A percentile compares a stretch with the other conserved stretches of the same genome.
Conservation (phyloP, 2,797 vertebrate genomes). For the Columba guinea region DNA sequence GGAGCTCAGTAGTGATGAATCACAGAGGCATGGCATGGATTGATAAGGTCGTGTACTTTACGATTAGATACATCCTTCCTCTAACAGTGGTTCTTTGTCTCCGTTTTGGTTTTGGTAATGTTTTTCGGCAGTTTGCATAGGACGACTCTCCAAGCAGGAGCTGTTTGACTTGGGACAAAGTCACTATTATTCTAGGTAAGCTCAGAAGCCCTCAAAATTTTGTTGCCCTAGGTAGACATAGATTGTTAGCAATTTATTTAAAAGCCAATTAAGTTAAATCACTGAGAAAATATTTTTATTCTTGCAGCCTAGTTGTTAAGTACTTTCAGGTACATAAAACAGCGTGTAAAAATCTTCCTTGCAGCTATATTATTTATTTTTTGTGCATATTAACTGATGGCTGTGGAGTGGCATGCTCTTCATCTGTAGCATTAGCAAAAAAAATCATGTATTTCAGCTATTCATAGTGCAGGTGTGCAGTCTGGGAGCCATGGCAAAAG, state of each 20-base stretch:
- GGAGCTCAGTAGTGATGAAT: slow-evolving; percentile 61
- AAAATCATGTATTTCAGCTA: neutral
- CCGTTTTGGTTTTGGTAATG: slow-evolving; percentile 36
- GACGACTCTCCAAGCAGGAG: slow-evolving; percentile 4
- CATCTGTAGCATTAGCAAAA: neutral
- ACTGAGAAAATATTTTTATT: neutral
- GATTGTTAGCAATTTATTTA: neutral
- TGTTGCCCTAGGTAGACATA: neutral
- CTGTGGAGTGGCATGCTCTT: neutral
- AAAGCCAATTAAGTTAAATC: slow-evolving; percentile 2
- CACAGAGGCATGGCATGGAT: slow-evolving; percentile 52
- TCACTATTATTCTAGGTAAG: slow-evolving; percentile 6
- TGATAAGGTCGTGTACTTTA: slow-evolving; percentile 70
- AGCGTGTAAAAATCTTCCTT: neutral
- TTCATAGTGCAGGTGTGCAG: neutral
- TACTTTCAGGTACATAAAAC: neutral
- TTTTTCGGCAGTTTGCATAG: neutral
- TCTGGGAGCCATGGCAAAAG: neutral
- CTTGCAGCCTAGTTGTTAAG: neutral
- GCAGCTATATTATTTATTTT: neutral
- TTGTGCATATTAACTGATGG: neutral
- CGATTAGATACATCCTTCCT: slow-evolving; percentile 68
- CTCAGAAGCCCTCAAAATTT: slow-evolving; percentile 23
- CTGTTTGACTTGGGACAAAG: slow-evolving; percentile 53
- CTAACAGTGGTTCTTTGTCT: slow-evolving; percentile 65